Evolutionary conservation across 2,797 vertebrate species (phyloP), one percentile per base, ranked within the genome.

Genomic region (Hemitrygon akajei): DNA sequence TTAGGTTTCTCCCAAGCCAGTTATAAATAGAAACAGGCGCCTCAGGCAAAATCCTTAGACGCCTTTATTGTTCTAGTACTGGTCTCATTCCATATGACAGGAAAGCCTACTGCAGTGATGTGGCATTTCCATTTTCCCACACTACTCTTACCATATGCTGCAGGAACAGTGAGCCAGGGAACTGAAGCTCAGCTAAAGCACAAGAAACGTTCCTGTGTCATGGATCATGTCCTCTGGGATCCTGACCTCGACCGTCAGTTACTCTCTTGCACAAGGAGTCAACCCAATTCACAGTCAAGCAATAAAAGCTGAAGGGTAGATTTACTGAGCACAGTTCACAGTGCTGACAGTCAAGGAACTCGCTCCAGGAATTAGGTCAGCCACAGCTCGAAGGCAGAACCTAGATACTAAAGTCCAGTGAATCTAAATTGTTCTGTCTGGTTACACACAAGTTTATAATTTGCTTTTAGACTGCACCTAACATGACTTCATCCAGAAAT

Each of bases 11-110:
- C 63, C 60, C 86, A 66, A 25, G 60, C 34, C 86, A 69, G 86
- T n/a, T 89, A 69, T 89, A 89, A 89, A 89, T 89, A 89, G 86
- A 9, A 89, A 63, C 86, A 89, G 86, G 22, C n/a, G 16, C 86
- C 86, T 2, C 18, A 11, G 86, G 60, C 86, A 69, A 89, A 89
- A 69, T 89, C 63, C 60, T 66, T 69, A 34, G 63, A 34, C 18
- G 30, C 18, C 60, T 89, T 89, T 66, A 89, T 89, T 89, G 63
- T 37, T 89, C n/a, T n/a, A 89, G n/a, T 0, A 20, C 2, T 34
- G 58, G 58, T 16, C 18, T 34, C 16, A 69, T 37, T 69, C 20
- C 60, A 89, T 16, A 37, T 66, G 60, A 69, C 86, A 89, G 86
- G 60, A 69, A 69, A 18, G 14, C 86, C 60, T 60, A 34, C 14